phyloP scores from a whole-genome alignment of 2,888 invertebrate genomes.

The Apotomis capreana region DNA sequence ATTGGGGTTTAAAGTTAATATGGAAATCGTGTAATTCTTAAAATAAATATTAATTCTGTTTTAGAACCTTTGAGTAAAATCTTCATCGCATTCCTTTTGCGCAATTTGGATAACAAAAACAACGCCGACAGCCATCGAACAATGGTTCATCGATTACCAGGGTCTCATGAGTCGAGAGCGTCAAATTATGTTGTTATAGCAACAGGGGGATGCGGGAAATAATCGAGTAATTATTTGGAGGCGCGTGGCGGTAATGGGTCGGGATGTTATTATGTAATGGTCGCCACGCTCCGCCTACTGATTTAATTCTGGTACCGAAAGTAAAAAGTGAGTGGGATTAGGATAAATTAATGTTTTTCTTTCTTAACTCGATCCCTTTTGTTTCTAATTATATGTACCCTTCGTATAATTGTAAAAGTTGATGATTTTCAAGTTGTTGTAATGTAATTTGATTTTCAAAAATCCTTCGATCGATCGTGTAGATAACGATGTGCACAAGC shows the following conservation, averaged over 20 bases:
- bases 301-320: slow-evolving; percentile 28
- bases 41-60: too few species aligned
- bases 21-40: too few species aligned
- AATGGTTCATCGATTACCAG: slow-evolving; percentile 48
- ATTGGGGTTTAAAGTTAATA: too few species aligned
- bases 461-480: too few species aligned
- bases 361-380: background rate
- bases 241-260: slow-evolving; percentile 61
- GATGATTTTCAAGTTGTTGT: too few species aligned
- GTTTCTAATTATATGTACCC: background rate
- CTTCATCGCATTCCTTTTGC: background rate
- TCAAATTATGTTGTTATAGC: slow-evolving; percentile 60
- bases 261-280: slow-evolving; percentile 44
- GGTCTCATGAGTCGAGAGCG: slow-evolving; percentile 52
- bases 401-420: too few species aligned
- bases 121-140: slow-evolving; percentile 28
- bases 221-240: slow-evolving; percentile 59
- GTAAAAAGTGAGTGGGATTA: slow-evolving; percentile 11
- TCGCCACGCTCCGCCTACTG: slow-evolving; percentile 42
- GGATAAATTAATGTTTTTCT: slow-evolving; percentile 15
- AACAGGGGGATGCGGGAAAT: slow-evolving; percentile 54
- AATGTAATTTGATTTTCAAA: too few species aligned
- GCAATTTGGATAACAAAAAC: slow-evolving; percentile 20
- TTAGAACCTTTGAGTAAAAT: background rate
- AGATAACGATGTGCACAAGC: too few species aligned